Evolutionary conservation across 2,888 invertebrate species (phyloP).

Genomic region (Pheosia gnoma): DNA sequence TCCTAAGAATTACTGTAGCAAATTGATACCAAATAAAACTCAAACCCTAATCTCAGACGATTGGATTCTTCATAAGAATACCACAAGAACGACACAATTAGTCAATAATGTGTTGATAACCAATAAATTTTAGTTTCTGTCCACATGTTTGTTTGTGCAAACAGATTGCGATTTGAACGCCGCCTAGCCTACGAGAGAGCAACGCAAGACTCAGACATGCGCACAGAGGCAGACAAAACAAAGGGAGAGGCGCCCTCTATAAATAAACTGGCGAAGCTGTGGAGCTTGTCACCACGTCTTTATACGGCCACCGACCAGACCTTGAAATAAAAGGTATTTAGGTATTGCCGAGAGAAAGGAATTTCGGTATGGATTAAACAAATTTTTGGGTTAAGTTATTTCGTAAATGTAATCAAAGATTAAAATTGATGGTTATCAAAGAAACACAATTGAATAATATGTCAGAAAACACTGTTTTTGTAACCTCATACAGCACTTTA

Average conservation of each 20-base stretch:
- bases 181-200: neutral
- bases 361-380: neutral
- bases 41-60: neutral
- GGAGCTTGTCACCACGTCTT: neutral
- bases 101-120: neutral
- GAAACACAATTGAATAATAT: too few species aligned
- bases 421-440: too few species aligned
- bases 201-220: neutral
- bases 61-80: neutral
- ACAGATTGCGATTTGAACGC: neutral
- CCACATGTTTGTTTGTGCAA: neutral
- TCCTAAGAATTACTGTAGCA: neutral
- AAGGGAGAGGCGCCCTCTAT: neutral
- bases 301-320: slow-evolving; percentile 3
- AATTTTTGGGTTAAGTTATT: neutral
- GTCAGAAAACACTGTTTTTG: too few species aligned
- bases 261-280: neutral
- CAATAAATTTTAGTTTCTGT: neutral
- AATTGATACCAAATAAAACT: neutral
- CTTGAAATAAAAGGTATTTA: neutral
- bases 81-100: neutral
- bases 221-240: neutral
- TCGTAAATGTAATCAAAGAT: too few species aligned
- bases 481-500: too few species aligned
- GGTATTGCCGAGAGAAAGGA: neutral